Base-by-base conservation (phyloP, 2,113 vertebrate genomes). In the Gallinago paraguaiae region DNA sequence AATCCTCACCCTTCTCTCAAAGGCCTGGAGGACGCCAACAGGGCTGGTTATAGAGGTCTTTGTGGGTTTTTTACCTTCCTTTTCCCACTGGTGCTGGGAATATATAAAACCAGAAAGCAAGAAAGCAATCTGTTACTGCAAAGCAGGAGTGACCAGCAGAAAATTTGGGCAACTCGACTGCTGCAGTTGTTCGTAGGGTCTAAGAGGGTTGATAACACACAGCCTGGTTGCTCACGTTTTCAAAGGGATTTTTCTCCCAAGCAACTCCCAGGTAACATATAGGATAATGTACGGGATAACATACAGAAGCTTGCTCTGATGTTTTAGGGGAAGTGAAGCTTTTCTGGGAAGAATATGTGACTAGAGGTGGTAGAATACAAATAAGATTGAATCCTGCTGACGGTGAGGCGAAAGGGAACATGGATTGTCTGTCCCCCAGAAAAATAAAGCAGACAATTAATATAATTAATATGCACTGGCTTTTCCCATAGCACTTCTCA, bases 31-130 rank as follows among this genome's bases (percentile, higher is more conserved):
- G 59, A 48, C 3, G 2, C 20, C 43, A 6, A 16, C 50, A 20
- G 16, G 24, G 6, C 11, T 35, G 30, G 10, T 27, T 43, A 7
- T 11, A 43, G 17, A 9, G 2, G 2, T 41, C 57, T 89, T 63
- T 65, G 24, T 35, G 22, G 57, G 50, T 41, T 86, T 84, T 86
- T 84, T 59, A n/a, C 22, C 30, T 92, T 71, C 50, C 61, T 27
- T 57, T 82, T 19, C 17, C 4, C 23, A 8, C 41, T 59, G 39
- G 48, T 51, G 3, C 8, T 37, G 6, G 12, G 31, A 45, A 18
- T 83, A 78, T 81, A 45, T 37, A 75, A 50, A 93, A 75, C 25
- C 56, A 90, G 68, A 93, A 92, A 83, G 27, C n/a, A 46, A 65
- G 48, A 53, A 82, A 82, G 23, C 4, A 46, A 10, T 0, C 0